Base-by-base conservation (phyloP, 23 tunicate genomes). In the Trididemnum nubilum region DNA sequence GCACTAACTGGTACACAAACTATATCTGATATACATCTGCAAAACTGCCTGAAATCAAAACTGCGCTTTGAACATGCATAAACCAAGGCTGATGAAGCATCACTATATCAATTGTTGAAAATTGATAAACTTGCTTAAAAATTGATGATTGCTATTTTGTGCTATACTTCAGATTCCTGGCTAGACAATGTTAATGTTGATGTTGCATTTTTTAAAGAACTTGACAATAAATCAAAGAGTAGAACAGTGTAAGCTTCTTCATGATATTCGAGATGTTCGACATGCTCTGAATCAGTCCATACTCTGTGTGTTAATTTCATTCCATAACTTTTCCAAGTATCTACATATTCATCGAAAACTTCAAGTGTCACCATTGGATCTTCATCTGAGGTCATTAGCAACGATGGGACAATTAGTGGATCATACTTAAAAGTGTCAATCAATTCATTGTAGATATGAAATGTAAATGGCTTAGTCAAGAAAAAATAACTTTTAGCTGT, bases 241-340 rank as follows among this genome's bases (percentile, higher is more conserved):
- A 73, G 7, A 7, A 4, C 4, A 5, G 9, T 73, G 28, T 73
- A 73, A 5, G 15, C 9, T 3, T 22, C 88, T 33, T 87, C 91
- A 73, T 91, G 87, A 72, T 67, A 60, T 38, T 38, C 58, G 1
- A 81, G 69, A 71, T 83, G 83, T 59, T 82, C 77, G 26, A 81
- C 87, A 86, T 91, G 97, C 34, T 39, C 70, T 25, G 88, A 86
- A 30, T 86, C 49, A 0, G 44, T 64, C 97, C 97, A 91, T 30
- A 67, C 40, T 71, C 82, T 86, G 0, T 36, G 26, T 44, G 74
- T 72, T 7, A 80, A 80, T 0, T 54, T 72, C 33, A 71, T 21
- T 9, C 85, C 90, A 19, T 22, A 25, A 2, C n/a, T 31, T 36
- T 40, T 29, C 80, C 80, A 86, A 19, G 80, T 38, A n/a, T 30